Base-by-base conservation (phyloP, 2,113 vertebrate species). In the Panthera leo region DNA sequence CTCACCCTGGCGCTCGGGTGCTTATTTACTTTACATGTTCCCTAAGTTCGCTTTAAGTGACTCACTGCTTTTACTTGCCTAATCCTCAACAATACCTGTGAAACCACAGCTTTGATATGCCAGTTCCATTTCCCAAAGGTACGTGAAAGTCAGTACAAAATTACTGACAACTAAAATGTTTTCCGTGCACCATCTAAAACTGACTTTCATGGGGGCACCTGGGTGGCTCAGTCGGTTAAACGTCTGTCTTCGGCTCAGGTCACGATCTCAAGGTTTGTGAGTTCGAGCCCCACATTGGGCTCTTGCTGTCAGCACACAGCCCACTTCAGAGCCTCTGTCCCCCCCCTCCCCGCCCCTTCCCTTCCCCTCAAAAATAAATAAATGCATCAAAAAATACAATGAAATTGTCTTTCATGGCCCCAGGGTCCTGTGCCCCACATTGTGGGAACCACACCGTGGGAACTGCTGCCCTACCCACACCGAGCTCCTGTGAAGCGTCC, bases 391-490 rank as follows among this genome's bases (percentile, higher is more conserved):
- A 61, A 61, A 61, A 8, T 55, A 34, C 23, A 76, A 25, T 67
- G 27, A 23, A 76, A 25, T 5, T 0, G 29, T 48, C 36, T 58
- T 51, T 75, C 23, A 1, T 0, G 14, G 15, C 19, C 51, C 23
- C 14, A 5, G 23, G 34, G 31, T 5, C 39, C 36, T 23, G 13
- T 2, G 18, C 31, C 15, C 82, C 53, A 0, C 0, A 10, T 12
- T 7, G 2, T 13, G 25, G 85, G 18, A 82, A 16, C 80, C 34
- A 2, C 1, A 10, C 7, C 5, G 2, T 14, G 19, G 85, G 34
- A n/a, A 21, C 31, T 0, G 23, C 5, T 3, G 27, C n/a, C 42
- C 58, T 27, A 5, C 51, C 25, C 55, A 27, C 15, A 5, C 31
- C 12, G 3, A 36, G 29, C 55, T 23, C 71, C 65, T 9, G 25